Percentiles rank a stretch among this genome's conserved stretches.
Evolutionary conservation across 2,888 invertebrate species (phyloP).

Genomic region (Teleiodes luculella): DNA sequence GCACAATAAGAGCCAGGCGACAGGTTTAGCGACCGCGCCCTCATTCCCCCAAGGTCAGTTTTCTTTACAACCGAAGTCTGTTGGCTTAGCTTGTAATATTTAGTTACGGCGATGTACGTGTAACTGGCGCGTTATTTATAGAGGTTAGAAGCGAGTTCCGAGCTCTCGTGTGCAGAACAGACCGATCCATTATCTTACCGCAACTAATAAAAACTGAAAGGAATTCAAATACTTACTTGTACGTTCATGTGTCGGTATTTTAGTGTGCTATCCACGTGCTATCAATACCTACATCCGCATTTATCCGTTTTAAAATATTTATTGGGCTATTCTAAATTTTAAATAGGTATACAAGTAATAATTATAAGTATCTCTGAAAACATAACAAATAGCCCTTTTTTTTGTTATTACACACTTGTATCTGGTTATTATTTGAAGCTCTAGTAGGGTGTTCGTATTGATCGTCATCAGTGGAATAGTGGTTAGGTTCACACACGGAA

Average conservation of each 20-base stretch:
- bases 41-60: constrained; percentile 42
- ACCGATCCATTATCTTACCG: constrained; percentile 68
- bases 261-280: constrained; percentile 11
- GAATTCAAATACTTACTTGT: constrained; percentile 47
- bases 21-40: constrained; percentile 35
- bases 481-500: too few relatives aligned
- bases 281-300: too few relatives aligned
- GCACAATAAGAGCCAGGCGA: constrained; percentile 13
- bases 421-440: too few relatives aligned
- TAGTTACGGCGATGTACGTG: constrained; percentile 59
- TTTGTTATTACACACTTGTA: too few relatives aligned
- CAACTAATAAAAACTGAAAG: constrained; percentile 71
- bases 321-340: too few relatives aligned
- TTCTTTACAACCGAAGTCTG: constrained; percentile 47
- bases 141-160: constrained; percentile 58
- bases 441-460: too few relatives aligned
- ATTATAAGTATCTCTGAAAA: too few relatives aligned
- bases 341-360: too few relatives aligned
- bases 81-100: constrained; percentile 67
- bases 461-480: too few relatives aligned
- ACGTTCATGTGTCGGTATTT: constrained; percentile 33
- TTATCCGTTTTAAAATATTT: too few relatives aligned
- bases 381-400: too few relatives aligned
- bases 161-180: constrained; percentile 61
- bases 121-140: constrained; percentile 66